Evolutionary conservation across 1,140 invertebrate genomes (phyloP).

Genomic region (Ostrea denselamellosa): DNA sequence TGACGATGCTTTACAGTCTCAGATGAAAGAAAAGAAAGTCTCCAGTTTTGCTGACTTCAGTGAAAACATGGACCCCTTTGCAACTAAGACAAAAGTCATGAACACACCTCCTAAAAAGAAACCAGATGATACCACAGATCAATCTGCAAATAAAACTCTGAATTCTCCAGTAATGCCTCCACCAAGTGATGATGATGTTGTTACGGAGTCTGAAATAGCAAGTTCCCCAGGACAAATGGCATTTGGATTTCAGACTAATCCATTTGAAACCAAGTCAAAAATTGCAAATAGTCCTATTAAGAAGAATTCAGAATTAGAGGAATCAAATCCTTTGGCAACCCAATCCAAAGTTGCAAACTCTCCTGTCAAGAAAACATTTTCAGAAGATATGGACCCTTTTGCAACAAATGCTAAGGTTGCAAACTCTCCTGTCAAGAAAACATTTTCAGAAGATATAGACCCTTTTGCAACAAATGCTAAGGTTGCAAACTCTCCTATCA

Average conservation of each 20-base stretch:
- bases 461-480: conserved; percentile 42
- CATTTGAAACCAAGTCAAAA: conserved; percentile 46
- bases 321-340: conserved; percentile 24
- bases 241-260: neutral
- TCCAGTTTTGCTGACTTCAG: neutral
- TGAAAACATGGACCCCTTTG: neutral
- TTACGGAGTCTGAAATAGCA: conserved; percentile 34
- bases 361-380: neutral
- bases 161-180: neutral
- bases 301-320: neutral
- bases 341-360: conserved; percentile 41
- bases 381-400: conserved; percentile 23
- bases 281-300: conserved; percentile 21
- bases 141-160: neutral
- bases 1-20: neutral
- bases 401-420: conserved; percentile 19
- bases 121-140: neutral
- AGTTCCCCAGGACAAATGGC: conserved; percentile 42
- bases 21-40: neutral
- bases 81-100: neutral
- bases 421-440: conserved; percentile 38
- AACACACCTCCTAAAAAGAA: neutral
- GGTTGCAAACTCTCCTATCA: conserved; percentile 41
- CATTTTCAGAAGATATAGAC: neutral
- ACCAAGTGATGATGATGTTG: conserved; percentile 35